A percentile compares a stretch with the other conserved stretches of the same genome.
phyloP scores from a whole-genome alignment of 2,797 vertebrate genomes.

The Enteromius paludinosus region DNA sequence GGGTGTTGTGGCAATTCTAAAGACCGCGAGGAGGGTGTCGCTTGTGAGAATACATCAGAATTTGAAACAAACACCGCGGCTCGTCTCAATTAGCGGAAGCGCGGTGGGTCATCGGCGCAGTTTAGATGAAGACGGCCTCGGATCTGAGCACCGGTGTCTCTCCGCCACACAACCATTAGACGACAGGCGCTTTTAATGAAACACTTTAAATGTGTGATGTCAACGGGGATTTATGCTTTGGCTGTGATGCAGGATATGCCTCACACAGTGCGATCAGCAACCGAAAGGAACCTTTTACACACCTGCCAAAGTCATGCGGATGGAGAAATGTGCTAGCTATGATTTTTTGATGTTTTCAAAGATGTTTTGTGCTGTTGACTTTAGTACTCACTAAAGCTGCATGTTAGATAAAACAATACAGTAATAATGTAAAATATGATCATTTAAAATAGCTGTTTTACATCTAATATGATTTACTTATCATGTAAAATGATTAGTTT shows the following conservation, averaged over 20 bases:
- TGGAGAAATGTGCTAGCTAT: neutral
- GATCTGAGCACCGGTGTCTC: neutral
- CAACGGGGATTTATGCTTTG: constrained; percentile 34
- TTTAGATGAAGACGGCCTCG: neutral
- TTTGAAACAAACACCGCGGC: constrained; percentile 7
- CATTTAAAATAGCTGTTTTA: neutral
- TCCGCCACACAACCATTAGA: constrained; percentile 19
- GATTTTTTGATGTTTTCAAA: no score
- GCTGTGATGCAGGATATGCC: constrained; percentile 7
- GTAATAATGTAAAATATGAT: neutral
- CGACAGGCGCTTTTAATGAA: constrained; percentile 34
- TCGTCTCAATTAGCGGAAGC: constrained; percentile 24
- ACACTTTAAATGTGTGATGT: constrained; percentile 49
- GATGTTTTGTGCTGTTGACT: no score
- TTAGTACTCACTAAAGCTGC: neutral
- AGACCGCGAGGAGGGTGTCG: constrained; percentile 19
- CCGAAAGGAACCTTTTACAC: neutral
- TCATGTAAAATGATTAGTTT: neutral
- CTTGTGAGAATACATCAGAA: constrained; percentile 31
- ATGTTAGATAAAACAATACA: neutral
- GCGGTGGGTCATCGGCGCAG: neutral
- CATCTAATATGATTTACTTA: neutral
- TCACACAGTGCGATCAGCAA: neutral
- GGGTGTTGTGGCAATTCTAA: constrained; percentile 47
- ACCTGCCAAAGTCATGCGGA: neutral